Evolutionary conservation across 2,888 invertebrate genomes (phyloP).

Genomic region (Sphaeridia pumilis): DNA sequence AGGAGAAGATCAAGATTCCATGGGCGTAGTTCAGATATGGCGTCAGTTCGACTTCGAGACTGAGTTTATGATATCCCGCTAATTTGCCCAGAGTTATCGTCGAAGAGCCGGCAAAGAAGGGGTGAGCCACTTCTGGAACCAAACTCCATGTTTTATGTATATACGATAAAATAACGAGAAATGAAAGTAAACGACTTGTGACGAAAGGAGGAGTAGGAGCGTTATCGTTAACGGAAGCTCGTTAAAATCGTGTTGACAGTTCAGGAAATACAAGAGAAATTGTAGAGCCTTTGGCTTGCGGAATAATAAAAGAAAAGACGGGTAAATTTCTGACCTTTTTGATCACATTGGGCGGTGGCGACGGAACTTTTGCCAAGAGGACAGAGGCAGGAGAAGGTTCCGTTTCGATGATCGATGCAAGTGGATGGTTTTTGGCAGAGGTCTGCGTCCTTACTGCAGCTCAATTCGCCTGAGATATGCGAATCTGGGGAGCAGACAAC

Average conservation of each 20-base stretch:
- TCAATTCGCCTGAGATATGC: conserved; percentile 26
- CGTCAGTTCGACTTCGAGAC: conserved; percentile 76
- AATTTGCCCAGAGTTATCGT: conserved; percentile 63
- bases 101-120: conserved; percentile 70
- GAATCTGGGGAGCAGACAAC: no score
- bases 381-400: conserved; percentile 33
- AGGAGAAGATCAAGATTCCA: conserved; percentile 73
- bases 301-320: background rate
- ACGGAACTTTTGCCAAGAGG: conserved; percentile 25
- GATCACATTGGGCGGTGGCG: conserved; percentile 21
- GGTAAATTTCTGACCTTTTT: conserved; percentile 17
- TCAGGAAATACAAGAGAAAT: background rate
- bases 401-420: conserved; percentile 34
- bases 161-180: no score
- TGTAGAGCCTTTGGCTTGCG: background rate
- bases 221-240: no score
- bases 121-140: conserved; percentile 41
- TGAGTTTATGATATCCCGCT: conserved; percentile 71
- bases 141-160: no score
- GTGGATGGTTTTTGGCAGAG: conserved; percentile 27
- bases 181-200: no score
- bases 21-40: conserved; percentile 57
- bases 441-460: conserved; percentile 25
- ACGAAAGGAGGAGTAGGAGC: no score
- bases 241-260: no score